Percentiles rank a stretch among this genome's conserved stretches.
These are phyloP conservation scores for Iphiclides podalirius DNA, from an alignment of 2,888 invertebrate genomes.

Conservation along the genomic window DNA sequence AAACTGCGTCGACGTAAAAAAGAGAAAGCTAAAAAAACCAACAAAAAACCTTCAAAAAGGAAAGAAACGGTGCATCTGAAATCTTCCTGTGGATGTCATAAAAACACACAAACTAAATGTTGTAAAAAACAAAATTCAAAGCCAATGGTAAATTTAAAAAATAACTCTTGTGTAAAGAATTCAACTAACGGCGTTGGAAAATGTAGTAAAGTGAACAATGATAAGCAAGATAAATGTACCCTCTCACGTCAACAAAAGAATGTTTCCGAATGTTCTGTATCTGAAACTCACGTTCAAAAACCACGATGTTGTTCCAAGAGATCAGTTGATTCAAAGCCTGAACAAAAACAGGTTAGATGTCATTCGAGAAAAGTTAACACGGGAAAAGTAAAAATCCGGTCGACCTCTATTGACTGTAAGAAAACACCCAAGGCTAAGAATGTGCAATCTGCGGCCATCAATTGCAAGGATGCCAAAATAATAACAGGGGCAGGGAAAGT, in stretches of 20 bases:
- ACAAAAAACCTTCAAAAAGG: background rate
- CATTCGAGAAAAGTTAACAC: slow-evolving; percentile 4
- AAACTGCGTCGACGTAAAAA: too few relatives aligned
- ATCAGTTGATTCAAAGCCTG: background rate
- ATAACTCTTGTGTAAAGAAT: slow-evolving; percentile 1
- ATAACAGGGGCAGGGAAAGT: too few relatives aligned
- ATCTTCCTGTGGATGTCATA: slow-evolving; percentile 11
- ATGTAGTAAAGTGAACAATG: too few relatives aligned
- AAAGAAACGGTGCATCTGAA: background rate
- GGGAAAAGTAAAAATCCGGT: too few relatives aligned
- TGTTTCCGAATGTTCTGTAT: background rate
- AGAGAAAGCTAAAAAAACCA: background rate
- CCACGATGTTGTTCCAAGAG: background rate
- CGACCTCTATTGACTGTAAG: too few relatives aligned
- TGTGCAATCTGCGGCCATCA: too few relatives aligned
- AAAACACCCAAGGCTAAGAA: too few relatives aligned
- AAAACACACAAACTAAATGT: slow-evolving; percentile 15
- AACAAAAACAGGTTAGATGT: background rate
- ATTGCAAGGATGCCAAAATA: too few relatives aligned
- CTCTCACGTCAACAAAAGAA: background rate
- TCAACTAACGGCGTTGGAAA: background rate
- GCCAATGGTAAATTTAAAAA: slow-evolving; percentile 1
- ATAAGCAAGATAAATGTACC: background rate
- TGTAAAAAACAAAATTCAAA: slow-evolving; percentile 8
- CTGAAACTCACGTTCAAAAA: background rate